Evolutionary conservation across 1,140 invertebrate genomes (phyloP).

Genomic region (Psilanteris sp.): DNA sequence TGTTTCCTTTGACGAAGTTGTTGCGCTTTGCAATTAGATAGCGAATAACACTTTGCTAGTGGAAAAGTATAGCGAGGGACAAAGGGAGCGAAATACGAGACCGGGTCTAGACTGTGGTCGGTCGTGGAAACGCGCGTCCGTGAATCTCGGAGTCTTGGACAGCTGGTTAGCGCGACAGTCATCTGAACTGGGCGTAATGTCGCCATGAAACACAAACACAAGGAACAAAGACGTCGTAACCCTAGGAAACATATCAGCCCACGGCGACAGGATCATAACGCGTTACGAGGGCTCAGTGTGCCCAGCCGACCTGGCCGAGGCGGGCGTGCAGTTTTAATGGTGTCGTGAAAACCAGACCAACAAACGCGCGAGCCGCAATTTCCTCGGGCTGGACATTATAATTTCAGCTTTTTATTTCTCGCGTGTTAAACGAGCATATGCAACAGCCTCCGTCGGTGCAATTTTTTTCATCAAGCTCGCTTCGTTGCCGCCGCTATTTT

Average conservation of each 20-base stretch:
- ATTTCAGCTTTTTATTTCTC: conserved; percentile 64
- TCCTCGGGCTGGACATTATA: conserved; percentile 44
- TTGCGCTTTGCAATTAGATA: conserved; percentile 40
- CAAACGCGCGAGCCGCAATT: conserved; percentile 55
- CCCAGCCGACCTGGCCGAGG: conserved; percentile 46
- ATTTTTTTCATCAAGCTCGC: conserved; percentile 40
- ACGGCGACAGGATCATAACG: conserved; percentile 69
- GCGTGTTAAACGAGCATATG: conserved; percentile 47
- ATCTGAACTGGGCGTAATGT: conserved; percentile 35
- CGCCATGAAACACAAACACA: conserved; percentile 57
- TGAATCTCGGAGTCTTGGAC: conserved; percentile 64
- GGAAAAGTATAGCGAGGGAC: conserved; percentile 41
- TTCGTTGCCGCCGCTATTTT: conserved; percentile 38
- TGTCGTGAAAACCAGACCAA: conserved; percentile 67
- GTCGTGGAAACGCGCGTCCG: conserved; percentile 49
- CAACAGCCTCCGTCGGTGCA: conserved; percentile 23
- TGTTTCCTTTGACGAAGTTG: conserved; percentile 48
- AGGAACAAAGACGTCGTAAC: conserved; percentile 70
- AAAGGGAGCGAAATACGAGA: conserved; percentile 50
- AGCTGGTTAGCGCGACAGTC: conserved; percentile 47
- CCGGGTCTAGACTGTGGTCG: conserved; percentile 33
- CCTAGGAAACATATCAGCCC: conserved; percentile 70
- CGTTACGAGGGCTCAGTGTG: conserved; percentile 66
- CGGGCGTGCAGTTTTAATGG: conserved; percentile 73
- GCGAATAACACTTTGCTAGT: conserved; percentile 20